Evolutionary conservation across 2,797 vertebrate species (phyloP), one percentile per base, ranked within the genome.

Genomic region (Megalops cyprinoides): DNA sequence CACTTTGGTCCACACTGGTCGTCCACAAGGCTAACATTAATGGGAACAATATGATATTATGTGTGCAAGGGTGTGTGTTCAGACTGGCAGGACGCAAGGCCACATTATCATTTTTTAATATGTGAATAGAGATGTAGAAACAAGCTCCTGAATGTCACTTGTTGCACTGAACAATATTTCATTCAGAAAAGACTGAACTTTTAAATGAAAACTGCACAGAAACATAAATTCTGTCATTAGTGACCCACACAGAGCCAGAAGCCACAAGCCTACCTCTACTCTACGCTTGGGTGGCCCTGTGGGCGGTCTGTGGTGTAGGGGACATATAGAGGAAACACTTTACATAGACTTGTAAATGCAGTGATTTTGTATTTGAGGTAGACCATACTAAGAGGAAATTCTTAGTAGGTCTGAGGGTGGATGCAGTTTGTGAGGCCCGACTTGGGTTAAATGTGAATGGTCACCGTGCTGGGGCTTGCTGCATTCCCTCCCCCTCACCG

Each of bases 401-500:
- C 15, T 7, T 69, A 73, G 75, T 58, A 3, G 44, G 25, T 5
- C 37, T 12, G 48, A 58, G 46, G 10, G 48, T 5, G 31, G 31
- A 28, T 48, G 25, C 71, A 10, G 12, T 37, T 44, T 9, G 48
- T 12, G 25, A 20, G 46, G 28, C 28, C n/a, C 28, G 39, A 49
- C 62, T 28, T 49, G 20, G 46, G 65, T 78, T 65, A 23, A 34
- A 53, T n/a, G 46, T 42, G 7, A 42, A n/a, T 42, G 18, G 34
- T 23, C 23, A 71, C 34, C 42, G 8, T 55, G n/a, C 49, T 25
- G 74, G 56, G 67, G 34, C 9, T 51, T 78, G 42, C 15, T 18
- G 31, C 67, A 31, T 49, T 42, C 80, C 51, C 12, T 34, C 49
- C 88, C 85, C 85, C 87, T 84, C 78, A 49, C 34, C n/a, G 37